A percentile compares a stretch with the other conserved stretches of the same genome.
Conservation (phyloP, 2,797 vertebrate genomes). For the Pelochelys cantorii region DNA sequence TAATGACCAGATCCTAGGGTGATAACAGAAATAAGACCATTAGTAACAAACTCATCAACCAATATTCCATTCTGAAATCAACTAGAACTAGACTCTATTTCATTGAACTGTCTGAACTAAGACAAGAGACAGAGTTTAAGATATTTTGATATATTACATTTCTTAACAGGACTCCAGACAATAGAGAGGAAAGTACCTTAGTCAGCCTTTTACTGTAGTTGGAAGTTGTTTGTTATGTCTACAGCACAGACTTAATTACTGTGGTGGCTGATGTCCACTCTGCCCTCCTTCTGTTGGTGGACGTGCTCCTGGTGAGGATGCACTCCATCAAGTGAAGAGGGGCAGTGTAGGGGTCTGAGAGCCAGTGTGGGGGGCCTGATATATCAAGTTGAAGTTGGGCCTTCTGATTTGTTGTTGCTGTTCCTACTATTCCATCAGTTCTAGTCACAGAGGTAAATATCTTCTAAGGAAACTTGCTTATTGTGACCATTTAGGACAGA, state of each 20-base stretch:
- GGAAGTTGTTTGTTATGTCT: background rate
- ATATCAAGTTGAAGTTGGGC: background rate
- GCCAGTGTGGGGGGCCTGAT: too few species aligned
- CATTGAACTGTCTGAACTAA: background rate
- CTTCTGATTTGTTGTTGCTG: background rate
- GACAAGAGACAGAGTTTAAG: background rate
- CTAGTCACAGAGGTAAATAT: background rate
- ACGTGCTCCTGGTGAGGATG: too few species aligned
- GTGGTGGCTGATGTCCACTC: too few species aligned
- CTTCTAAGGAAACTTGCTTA: background rate
- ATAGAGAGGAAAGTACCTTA: too few species aligned
- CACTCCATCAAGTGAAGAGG: too few species aligned
- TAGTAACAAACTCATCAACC: background rate
- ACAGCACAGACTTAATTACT: too few species aligned
- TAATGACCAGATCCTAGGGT: background rate
- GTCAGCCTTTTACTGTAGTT: background rate
- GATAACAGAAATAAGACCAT: background rate
- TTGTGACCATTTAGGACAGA: background rate
- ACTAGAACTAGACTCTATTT: background rate
- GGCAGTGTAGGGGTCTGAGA: too few species aligned
- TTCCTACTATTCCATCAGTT: background rate
- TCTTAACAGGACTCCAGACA: background rate
- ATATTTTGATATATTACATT: background rate
- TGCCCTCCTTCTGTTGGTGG: too few species aligned
- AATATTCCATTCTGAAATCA: background rate